phyloP scores from a whole-genome alignment of 2,113 vertebrate species.

The Burhinus oedicnemus region DNA sequence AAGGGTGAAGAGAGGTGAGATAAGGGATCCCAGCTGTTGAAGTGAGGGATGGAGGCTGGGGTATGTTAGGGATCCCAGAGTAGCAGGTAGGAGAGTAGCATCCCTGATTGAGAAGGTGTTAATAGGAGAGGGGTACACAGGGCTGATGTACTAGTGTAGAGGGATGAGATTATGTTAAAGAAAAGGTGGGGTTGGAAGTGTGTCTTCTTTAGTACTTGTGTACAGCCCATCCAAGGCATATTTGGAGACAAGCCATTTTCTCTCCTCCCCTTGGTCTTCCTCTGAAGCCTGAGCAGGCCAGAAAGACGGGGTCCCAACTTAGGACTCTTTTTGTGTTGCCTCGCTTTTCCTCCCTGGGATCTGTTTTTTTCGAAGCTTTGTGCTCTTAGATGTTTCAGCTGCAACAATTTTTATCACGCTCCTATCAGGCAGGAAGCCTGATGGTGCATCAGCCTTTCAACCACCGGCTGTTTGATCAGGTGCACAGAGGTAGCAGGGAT shows the following conservation, averaged over 20 bases:
- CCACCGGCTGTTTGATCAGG: conserved; percentile 36
- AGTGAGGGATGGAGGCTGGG: neutral
- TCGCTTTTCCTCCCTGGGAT: neutral
- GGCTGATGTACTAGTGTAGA: neutral
- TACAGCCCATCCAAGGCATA: neutral
- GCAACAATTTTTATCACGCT: neutral
- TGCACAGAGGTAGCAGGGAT: conserved; percentile 1
- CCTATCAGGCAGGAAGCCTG: conserved; percentile 4
- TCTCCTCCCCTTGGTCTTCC: neutral
- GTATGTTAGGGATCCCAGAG: neutral
- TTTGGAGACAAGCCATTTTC: neutral
- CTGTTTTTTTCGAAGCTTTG: neutral
- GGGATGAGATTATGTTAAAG: neutral
- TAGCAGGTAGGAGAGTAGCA: neutral
- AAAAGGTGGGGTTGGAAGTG: neutral
- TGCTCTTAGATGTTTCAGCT: conserved; percentile 20
- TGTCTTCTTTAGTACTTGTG: neutral
- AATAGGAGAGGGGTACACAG: neutral
- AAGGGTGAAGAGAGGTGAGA: neutral
- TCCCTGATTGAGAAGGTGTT: neutral
- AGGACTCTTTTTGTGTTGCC: neutral
- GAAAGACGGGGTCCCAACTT: neutral
- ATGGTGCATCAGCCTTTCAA: conserved; percentile 5
- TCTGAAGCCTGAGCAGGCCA: neutral
- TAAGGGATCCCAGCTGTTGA: neutral